Conservation (phyloP, 2,113 vertebrate species). For the Elachura formosa region DNA sequence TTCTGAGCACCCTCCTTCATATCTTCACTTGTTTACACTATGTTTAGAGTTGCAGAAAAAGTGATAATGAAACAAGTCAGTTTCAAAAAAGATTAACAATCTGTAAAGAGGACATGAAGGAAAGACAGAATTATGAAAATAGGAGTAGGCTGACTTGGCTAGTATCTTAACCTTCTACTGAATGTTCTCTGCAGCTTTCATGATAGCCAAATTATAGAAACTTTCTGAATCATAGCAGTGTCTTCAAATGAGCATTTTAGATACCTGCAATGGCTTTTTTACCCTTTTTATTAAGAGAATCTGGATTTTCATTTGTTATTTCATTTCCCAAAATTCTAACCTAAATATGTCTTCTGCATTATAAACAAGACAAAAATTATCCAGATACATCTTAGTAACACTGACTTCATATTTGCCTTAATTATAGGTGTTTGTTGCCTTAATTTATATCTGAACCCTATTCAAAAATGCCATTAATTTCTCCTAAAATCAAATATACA, state of each 20-base stretch:
- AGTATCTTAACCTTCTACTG: background rate
- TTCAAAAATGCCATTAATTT: background rate
- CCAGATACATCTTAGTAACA: background rate
- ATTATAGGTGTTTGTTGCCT: background rate
- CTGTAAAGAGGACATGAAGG: background rate
- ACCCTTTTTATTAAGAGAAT: background rate
- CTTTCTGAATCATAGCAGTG: background rate
- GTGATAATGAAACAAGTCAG: background rate
- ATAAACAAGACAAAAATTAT: background rate
- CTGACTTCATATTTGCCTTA: background rate
- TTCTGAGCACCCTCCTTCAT: background rate
- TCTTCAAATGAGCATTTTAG: background rate
- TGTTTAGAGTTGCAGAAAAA: background rate
- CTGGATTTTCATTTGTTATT: background rate
- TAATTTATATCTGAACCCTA: background rate
- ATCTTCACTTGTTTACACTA: background rate
- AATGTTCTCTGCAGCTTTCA: background rate
- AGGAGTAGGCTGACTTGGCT: background rate
- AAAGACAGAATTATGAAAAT: background rate
- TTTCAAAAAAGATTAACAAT: background rate
- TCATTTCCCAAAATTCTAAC: background rate
- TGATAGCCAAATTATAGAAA: background rate
- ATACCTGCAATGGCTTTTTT: background rate
- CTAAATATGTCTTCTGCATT: background rate
- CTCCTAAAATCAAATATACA: background rate